phyloP scores from a whole-genome alignment of 2,888 invertebrate genomes.

The Plebejus anna region DNA sequence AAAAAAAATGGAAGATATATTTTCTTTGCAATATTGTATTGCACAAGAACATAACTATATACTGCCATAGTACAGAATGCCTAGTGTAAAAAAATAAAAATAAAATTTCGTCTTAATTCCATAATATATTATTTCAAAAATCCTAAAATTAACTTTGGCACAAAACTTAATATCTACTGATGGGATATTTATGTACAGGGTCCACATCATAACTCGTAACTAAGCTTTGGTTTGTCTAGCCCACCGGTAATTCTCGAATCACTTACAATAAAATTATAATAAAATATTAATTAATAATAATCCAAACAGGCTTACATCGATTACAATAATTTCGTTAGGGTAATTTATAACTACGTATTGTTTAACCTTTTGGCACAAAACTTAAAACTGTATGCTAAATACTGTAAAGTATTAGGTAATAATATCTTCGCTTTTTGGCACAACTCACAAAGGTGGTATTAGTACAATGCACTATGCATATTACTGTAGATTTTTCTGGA shows the following conservation, averaged over 20 bases:
- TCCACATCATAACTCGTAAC: conserved; percentile 58
- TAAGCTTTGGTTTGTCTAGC: conserved; percentile 79
- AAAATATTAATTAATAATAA: conserved; percentile 60
- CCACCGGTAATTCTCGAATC: conserved; percentile 66
- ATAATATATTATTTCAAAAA: conserved; percentile 48
- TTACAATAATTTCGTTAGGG: conserved; percentile 36
- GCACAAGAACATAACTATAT: conserved; percentile 57
- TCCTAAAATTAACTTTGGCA: conserved; percentile 68
- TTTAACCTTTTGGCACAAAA: conserved; percentile 30
- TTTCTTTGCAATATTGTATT: conserved; percentile 61
- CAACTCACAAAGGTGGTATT: not conserved
- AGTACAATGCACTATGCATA: conserved; percentile 9
- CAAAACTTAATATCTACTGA: conserved; percentile 55
- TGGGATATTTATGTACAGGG: conserved; percentile 69
- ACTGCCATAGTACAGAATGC: conserved; percentile 65
- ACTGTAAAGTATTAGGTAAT: conserved; percentile 16
- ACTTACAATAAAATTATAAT: conserved; percentile 53
- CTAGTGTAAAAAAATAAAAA: conserved; percentile 59
- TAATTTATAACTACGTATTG: conserved; percentile 35
- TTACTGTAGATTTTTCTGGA: not conserved
- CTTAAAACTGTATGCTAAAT: conserved; percentile 27
- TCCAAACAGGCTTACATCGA: conserved; percentile 54
- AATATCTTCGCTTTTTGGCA: conserved; percentile 12
- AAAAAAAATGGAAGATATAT: conserved; percentile 52
- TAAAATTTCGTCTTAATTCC: conserved; percentile 44